Evolutionary conservation across 1,140 invertebrate genomes (phyloP), one percentile per base, ranked within the genome.

Genomic region (Zaprionus africanus): DNA sequence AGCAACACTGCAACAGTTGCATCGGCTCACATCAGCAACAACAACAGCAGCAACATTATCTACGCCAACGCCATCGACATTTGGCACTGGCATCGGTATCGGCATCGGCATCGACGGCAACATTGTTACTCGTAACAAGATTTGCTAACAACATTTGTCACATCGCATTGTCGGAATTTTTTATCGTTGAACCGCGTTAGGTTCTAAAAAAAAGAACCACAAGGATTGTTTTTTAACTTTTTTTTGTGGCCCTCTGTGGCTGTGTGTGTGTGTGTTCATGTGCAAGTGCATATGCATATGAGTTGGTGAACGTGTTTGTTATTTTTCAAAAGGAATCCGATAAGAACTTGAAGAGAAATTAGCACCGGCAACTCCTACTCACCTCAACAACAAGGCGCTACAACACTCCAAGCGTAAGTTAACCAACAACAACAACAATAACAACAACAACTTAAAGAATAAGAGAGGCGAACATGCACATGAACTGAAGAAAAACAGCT

Each of bases 41-140:
- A 3, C 22, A 38, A 28, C 41, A 43, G 41, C 46, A 28, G 5
- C 34, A 22, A 5, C 15, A 38, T 19, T 6, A 53, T 17, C 17
- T 22, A 13, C 58, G 59, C 19, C 56, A 53, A 28, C 13, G 15
- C 24, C 26, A 31, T 15, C 26, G 51, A 31, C 36, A 46, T 17
- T 17, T 46, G 41, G 41, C 38, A 41, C 13, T 41, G 38, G 6
- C n/a, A 46, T 46, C n/a, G 38, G 38, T n/a, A 41, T n/a, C 38
- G 15, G 15, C 15, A 43, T 34, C 41, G 15, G 5, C 15, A 43
- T 34, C 41, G 15, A 2, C n/a, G n/a, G 28, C 7, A 38, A 28
- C 19, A 38, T 63, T 74, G 53, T 56, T 56, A n/a, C n/a, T n/a
- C n/a, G n/a, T n/a, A 31, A 56, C 53, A 56, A 51, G 9, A 51